Percentiles rank a stretch among this genome's conserved stretches.
Conservation (phyloP, 2,797 vertebrate species). For the Chiroxiphia lanceolata region DNA sequence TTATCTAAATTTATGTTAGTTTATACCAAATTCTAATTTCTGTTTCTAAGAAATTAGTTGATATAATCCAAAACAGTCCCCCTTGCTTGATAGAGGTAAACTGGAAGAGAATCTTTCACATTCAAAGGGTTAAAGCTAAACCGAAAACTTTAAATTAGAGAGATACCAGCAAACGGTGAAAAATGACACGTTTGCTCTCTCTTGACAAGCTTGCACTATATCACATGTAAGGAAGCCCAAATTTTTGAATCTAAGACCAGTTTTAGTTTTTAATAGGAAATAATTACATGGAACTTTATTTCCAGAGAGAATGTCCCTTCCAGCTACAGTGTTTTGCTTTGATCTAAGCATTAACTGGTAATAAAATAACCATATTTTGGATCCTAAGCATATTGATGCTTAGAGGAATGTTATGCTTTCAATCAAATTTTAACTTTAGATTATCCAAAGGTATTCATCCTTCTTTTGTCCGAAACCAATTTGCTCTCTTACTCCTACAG, state of each 20-base stretch:
- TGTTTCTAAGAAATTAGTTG: constrained; percentile 3
- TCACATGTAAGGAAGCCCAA: constrained; percentile 26
- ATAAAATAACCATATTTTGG: constrained; percentile 56
- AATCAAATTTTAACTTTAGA: constrained; percentile 47
- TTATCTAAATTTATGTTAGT: background rate
- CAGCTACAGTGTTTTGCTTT: constrained; percentile 38
- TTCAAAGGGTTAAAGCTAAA: constrained; percentile 57
- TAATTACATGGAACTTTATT: constrained; percentile 61
- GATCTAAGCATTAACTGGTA: constrained; percentile 55
- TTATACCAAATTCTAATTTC: background rate
- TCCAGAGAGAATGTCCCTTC: constrained; percentile 46
- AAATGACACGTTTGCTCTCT: constrained; percentile 30
- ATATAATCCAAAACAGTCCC: background rate
- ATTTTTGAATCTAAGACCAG: constrained; percentile 35
- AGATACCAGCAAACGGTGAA: constrained; percentile 39
- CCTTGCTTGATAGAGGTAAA: constrained; percentile 5
- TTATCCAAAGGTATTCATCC: constrained; percentile 48
- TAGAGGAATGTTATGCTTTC: constrained; percentile 70
- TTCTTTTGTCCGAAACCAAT: constrained; percentile 47
- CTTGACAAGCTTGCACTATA: constrained; percentile 24
- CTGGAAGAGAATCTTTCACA: constrained; percentile 10
- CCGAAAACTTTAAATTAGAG: constrained; percentile 36
- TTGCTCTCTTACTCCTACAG: constrained; percentile 15
- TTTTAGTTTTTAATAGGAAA: constrained; percentile 59
- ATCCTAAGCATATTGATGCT: constrained; percentile 32